A percentile compares a stretch with the other conserved stretches of the same genome.
These are phyloP conservation scores for pig (Sus scrofa) DNA, from an alignment of 2,113 vertebrate genomes.

Conservation along the genomic window T2T-Sscrofa CM000826.6:131576001-131576500, in stretches of 20 bases:
- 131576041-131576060: no score
- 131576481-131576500: slow-evolving; percentile 78
- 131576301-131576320: not conserved
- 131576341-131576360: not conserved
- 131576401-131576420: not conserved
- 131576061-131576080: no score
- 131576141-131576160: no score
- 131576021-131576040: no score
- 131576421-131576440: slow-evolving; percentile 59
- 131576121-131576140: no score
- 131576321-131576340: not conserved
- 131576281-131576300: not conserved
- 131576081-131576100: no score
- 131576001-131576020: no score
- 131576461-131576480: slow-evolving; percentile 76
- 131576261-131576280: slow-evolving; percentile 10
- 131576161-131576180: not conserved
- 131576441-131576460: slow-evolving; percentile 60
- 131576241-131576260: not conserved
- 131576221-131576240: not conserved
- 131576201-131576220: not conserved
- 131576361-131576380: slow-evolving; percentile 43
- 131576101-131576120: no score
- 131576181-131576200: not conserved
- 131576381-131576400: not conserved